Evolutionary conservation across 2,113 vertebrate species (phyloP).

Genomic region (pig (Sus scrofa)): T2T-Sscrofa CM000817.6:68678501-68679000

Average conservation of each 20-base stretch:
- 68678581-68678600: too few species aligned
- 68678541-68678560: too few species aligned
- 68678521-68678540: too few species aligned
- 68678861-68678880: accelerated
- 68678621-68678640: too few species aligned
- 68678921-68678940: background rate
- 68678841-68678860: accelerated
- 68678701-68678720: accelerated
- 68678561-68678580: too few species aligned
- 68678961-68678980: background rate
- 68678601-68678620: too few species aligned
- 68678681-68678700: background rate
- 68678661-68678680: accelerated
- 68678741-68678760: too few species aligned
- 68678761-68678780: accelerated
- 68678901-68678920: background rate
- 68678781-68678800: background rate
- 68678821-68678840: background rate
- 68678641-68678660: background rate
- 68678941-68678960: background rate
- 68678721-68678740: accelerated
- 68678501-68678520: too few species aligned
- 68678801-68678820: accelerated
- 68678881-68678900: background rate
- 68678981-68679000: background rate